Evolutionary conservation across 2,888 invertebrate genomes (phyloP).

Genomic region (Lycia hirtaria): DNA sequence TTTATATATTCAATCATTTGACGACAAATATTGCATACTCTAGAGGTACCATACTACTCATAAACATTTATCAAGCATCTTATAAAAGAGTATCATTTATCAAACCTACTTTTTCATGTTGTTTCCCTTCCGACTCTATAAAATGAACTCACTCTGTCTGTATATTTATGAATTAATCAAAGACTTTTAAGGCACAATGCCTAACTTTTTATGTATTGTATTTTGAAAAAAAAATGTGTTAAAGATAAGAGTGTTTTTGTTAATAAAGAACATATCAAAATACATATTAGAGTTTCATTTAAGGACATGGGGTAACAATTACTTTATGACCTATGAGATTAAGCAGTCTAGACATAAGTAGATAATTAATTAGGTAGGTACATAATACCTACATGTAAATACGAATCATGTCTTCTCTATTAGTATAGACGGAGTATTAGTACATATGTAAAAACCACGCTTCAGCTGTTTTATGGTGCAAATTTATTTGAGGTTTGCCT

Average conservation of each 20-base stretch:
- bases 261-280: slow-evolving; percentile 75
- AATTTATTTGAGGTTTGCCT: no score
- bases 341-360: neutral
- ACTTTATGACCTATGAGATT: neutral
- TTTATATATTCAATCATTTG: neutral
- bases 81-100: slow-evolving; percentile 10
- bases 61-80: slow-evolving; percentile 6
- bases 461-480: no score
- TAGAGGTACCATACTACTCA: slow-evolving; percentile 12
- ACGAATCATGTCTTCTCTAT: no score
- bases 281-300: slow-evolving; percentile 60
- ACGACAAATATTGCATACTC: slow-evolving; percentile 5
- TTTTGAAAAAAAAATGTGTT: slow-evolving; percentile 74
- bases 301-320: neutral
- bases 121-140: slow-evolving; percentile 63
- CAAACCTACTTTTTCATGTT: slow-evolving; percentile 24
- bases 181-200: slow-evolving; percentile 81
- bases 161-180: slow-evolving; percentile 67
- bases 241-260: slow-evolving; percentile 69
- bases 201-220: slow-evolving; percentile 82
- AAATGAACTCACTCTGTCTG: slow-evolving; percentile 80
- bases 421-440: no score
- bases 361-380: no score
- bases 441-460: no score
- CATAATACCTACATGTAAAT: no score